A percentile compares a stretch with the other conserved stretches of the same genome.
These are phyloP conservation scores for Octomys mimax DNA, from an alignment of 2,797 vertebrate genomes.

Conservation along the genomic window DNA sequence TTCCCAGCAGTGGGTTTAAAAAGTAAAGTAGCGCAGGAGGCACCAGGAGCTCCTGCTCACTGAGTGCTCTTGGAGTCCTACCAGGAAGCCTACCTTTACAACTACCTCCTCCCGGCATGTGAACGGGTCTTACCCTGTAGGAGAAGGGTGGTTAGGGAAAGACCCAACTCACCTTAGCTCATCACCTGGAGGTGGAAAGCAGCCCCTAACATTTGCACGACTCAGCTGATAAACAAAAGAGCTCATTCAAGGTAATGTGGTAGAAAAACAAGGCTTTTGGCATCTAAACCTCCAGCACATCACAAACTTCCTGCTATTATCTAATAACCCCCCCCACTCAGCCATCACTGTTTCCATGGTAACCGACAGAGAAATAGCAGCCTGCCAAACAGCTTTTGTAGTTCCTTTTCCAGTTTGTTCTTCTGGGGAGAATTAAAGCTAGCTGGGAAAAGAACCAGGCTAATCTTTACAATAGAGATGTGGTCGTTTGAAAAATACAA, in stretches of 20 bases:
- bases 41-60: neutral
- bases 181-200: neutral
- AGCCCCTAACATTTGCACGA: neutral
- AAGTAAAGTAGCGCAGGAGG: neutral
- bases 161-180: slow-evolving; percentile 30
- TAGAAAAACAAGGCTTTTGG: slow-evolving; percentile 78
- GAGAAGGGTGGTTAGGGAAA: slow-evolving; percentile 42
- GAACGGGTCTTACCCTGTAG: neutral
- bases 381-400: slow-evolving; percentile 81
- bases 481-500: slow-evolving; percentile 43
- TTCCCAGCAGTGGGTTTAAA: neutral
- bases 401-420: slow-evolving; percentile 69
- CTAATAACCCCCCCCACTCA: slow-evolving; percentile 73
- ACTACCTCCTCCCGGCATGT: neutral
- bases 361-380: slow-evolving; percentile 80
- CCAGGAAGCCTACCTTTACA: neutral
- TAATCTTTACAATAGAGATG: slow-evolving; percentile 62
- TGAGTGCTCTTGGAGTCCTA: neutral
- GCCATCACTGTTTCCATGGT: slow-evolving; percentile 80
- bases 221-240: slow-evolving; percentile 61
- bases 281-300: slow-evolving; percentile 74
- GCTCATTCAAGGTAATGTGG: slow-evolving; percentile 38
- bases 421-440: slow-evolving; percentile 80
- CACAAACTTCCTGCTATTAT: slow-evolving; percentile 80
- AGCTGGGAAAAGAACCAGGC: slow-evolving; percentile 52